Evolutionary conservation across 2,113 vertebrate species (phyloP).

Genomic region (Anseranas semipalmata): DNA sequence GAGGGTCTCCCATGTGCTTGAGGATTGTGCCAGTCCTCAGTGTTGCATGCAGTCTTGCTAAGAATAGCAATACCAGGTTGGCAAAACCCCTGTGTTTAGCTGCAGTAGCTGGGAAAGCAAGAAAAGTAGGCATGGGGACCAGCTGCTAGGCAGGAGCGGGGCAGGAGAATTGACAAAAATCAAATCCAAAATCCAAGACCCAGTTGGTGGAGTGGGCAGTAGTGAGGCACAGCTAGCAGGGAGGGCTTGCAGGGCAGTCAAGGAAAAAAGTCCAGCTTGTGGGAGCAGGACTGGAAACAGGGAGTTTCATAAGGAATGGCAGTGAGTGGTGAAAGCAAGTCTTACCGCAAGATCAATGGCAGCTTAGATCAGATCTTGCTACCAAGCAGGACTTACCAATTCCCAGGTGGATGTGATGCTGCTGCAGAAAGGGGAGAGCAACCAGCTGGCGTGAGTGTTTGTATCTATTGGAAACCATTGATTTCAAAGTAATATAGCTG

Average conservation of each 20-base stretch:
- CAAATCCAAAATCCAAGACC: neutral
- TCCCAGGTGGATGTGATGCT: neutral
- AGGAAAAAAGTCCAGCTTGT: neutral
- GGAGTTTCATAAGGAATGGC: neutral
- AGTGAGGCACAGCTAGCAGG: neutral
- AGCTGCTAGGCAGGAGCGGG: too few relatives aligned
- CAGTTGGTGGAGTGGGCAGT: fast-evolving
- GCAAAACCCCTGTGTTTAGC: neutral
- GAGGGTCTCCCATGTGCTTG: neutral
- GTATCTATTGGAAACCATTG: neutral
- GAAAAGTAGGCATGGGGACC: neutral
- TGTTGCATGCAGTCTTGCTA: neutral
- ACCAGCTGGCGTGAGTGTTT: neutral
- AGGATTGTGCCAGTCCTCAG: neutral
- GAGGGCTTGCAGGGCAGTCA: neutral
- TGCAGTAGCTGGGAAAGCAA: neutral
- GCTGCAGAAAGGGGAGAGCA: neutral
- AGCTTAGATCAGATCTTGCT: neutral
- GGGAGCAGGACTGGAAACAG: neutral
- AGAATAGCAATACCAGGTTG: neutral
- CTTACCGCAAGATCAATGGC: neutral
- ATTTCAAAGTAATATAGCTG: neutral
- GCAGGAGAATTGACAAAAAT: neutral
- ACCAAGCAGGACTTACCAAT: neutral
- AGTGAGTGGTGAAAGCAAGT: neutral